phyloP scores from a whole-genome alignment of 2,888 invertebrate genomes.

The Ptychoptera albimana region DNA sequence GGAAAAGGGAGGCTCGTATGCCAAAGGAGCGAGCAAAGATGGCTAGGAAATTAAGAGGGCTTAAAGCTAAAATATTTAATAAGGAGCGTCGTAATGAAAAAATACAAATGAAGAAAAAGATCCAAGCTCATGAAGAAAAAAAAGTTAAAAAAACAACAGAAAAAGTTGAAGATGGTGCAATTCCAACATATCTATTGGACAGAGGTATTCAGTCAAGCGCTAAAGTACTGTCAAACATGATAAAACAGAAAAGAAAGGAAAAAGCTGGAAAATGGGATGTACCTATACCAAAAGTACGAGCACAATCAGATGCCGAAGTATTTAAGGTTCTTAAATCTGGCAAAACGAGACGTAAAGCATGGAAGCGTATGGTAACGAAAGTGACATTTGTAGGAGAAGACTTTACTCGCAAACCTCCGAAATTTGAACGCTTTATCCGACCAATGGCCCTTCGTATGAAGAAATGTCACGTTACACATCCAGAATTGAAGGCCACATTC shows the following conservation, averaged over 20 bases:
- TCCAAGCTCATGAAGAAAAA: constrained; percentile 93
- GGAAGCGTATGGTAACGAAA: constrained; percentile 99
- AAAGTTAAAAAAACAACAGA: constrained; percentile 75
- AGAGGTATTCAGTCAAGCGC: constrained; percentile 87
- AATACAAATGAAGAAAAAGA: constrained; percentile 97
- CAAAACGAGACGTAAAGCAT: constrained; percentile 85
- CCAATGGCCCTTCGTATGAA: constrained; percentile 95
- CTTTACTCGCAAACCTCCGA: constrained; percentile 97
- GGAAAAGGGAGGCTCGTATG: constrained; percentile 89
- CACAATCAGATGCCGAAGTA: constrained; percentile 93
- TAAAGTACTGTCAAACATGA: constrained; percentile 95
- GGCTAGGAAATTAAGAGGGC: constrained; percentile 81
- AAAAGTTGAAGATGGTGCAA: constrained; percentile 73
- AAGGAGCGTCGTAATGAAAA: constrained; percentile 95
- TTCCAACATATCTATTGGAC: constrained; percentile 94
- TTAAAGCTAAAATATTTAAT: constrained; percentile 95
- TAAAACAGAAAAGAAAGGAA: constrained; percentile 98
- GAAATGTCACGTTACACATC: constrained; percentile 98
- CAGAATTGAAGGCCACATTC: constrained; percentile 96
- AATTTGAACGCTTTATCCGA: constrained; percentile 94
- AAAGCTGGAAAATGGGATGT: constrained; percentile 99
- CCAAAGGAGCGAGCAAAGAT: constrained; percentile 83
- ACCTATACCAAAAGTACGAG: constrained; percentile 94
- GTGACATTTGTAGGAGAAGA: constrained; percentile 95
- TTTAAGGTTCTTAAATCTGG: constrained; percentile 86